Evolutionary conservation across 2,888 invertebrate species (phyloP).

Genomic region (Nomada hirtipes): DNA sequence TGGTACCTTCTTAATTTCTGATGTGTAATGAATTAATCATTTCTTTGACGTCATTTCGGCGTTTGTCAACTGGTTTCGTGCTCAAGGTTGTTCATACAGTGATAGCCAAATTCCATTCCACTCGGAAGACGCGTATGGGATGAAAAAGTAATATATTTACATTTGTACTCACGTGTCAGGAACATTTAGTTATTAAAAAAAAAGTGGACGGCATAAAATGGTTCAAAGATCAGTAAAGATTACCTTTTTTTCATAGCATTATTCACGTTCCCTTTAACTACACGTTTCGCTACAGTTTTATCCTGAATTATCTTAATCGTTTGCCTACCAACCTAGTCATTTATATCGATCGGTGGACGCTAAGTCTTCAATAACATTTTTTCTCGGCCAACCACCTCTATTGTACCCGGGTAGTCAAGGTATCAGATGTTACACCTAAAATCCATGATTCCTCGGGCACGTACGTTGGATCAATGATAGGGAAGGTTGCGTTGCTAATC

Average conservation of each 20-base stretch:
- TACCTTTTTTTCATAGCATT: conserved; percentile 1
- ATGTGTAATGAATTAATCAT: conserved; percentile 23
- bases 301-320: conserved; percentile 41
- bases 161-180: not conserved
- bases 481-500: conserved; percentile 61
- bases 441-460: conserved; percentile 27
- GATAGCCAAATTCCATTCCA: conserved; percentile 31
- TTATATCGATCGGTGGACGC: conserved; percentile 29
- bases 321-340: conserved; percentile 6
- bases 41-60: conserved; percentile 7
- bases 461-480: conserved; percentile 65
- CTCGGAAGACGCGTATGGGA: not conserved
- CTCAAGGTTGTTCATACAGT: conserved; percentile 1
- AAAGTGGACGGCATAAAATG: not conserved
- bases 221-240: conserved; percentile 15
- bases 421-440: conserved; percentile 37
- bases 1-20: conserved; percentile 19
- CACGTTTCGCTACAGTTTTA: conserved; percentile 25
- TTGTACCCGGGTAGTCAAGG: conserved; percentile 1
- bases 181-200: conserved; percentile 1
- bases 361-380: conserved; percentile 33
- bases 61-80: conserved; percentile 30
- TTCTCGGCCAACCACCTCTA: conserved; percentile 5
- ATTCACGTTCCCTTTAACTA: conserved; percentile 13
- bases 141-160: not conserved